A percentile compares a stretch with the other conserved stretches of the same genome.
Evolutionary conservation across 2,888 invertebrate species (phyloP).

Genomic region (Heliconius charithonia): DNA sequence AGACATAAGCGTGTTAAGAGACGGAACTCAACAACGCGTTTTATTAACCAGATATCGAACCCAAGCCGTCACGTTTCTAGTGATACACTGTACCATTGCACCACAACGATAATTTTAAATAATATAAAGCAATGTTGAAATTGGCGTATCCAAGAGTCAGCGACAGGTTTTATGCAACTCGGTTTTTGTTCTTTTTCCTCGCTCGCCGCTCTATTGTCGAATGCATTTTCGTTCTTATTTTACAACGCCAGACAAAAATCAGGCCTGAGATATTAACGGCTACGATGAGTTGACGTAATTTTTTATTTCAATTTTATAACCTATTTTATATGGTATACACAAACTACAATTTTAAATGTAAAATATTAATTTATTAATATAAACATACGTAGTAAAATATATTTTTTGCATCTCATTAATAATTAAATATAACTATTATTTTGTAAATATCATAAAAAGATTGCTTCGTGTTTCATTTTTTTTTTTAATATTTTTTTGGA

Average conservation of each 20-base stretch:
- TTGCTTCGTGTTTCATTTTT: too few species aligned
- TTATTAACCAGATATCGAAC: too few species aligned
- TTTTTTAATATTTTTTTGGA: too few species aligned
- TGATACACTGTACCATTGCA: too few species aligned
- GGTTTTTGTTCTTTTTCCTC: slow-evolving; percentile 54
- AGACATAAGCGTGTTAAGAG: too few species aligned
- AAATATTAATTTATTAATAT: not conserved
- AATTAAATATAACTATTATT: too few species aligned
- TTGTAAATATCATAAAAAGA: too few species aligned
- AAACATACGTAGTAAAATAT: not conserved
- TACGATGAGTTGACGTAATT: slow-evolving; percentile 28
- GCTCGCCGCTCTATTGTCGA: slow-evolving; percentile 56
- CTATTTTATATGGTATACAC: not conserved
- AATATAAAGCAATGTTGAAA: slow-evolving; percentile 45
- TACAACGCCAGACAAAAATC: slow-evolving; percentile 31
- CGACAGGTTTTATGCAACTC: slow-evolving; percentile 59
- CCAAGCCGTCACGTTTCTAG: too few species aligned
- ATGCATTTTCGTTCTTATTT: slow-evolving; percentile 49
- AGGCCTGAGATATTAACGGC: slow-evolving; percentile 29
- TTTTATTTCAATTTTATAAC: not conserved
- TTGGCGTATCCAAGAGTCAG: slow-evolving; percentile 54
- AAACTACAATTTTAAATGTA: too few species aligned
- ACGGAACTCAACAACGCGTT: too few species aligned
- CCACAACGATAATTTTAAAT: not conserved
- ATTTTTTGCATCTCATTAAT: too few species aligned